A percentile compares a stretch with the other conserved stretches of the same genome.
Evolutionary conservation across 1,140 invertebrate species (phyloP).

Genomic region (Oppia nitens): DNA sequence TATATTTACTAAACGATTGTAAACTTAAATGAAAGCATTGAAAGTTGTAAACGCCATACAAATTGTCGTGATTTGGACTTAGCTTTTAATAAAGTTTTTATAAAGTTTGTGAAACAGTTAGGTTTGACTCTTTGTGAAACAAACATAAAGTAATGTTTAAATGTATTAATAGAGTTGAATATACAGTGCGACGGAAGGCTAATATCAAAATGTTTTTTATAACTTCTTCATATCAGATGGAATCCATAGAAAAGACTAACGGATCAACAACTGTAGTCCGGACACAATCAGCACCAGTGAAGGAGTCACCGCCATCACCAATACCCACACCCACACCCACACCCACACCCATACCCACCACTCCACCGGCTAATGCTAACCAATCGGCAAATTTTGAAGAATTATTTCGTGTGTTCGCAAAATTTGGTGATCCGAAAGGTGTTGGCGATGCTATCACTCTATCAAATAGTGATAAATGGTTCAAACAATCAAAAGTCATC

Average conservation of each 20-base stretch:
- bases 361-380: constrained; percentile 1
- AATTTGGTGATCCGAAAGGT: constrained; percentile 70
- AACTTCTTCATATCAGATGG: background rate
- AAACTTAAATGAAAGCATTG: no score
- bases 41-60: no score
- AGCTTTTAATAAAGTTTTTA: no score
- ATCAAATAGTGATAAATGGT: constrained; percentile 82
- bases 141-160: no score
- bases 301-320: no score
- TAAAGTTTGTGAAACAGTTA: no score
- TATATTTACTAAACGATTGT: no score
- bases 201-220: background rate
- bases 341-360: background rate
- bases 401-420: constrained; percentile 50
- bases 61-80: no score
- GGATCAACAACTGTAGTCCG: background rate
- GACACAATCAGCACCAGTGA: background rate
- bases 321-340: background rate
- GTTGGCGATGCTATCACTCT: constrained; percentile 70
- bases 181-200: no score
- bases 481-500: constrained; percentile 84
- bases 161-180: no score
- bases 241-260: background rate
- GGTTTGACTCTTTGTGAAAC: no score
- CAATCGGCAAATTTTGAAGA: constrained; percentile 26